A percentile compares a stretch with the other conserved stretches of the same genome.
Conservation (phyloP, 1,140 invertebrate species). For the Procambarus virginalis region DNA sequence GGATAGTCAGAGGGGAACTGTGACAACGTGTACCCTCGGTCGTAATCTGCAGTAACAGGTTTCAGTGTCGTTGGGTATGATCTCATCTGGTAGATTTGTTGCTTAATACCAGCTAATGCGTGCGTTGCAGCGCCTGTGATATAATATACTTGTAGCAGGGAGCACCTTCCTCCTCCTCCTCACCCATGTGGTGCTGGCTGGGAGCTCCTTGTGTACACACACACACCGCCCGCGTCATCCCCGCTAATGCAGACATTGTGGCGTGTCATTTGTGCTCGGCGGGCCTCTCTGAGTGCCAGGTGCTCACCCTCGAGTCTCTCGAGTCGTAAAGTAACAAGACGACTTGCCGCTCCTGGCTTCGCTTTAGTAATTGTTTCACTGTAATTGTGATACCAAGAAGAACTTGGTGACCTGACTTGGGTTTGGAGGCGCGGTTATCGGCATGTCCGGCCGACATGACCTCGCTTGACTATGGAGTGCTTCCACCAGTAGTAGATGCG, state of each 20-base stretch:
- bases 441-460: too few species aligned
- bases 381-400: not conserved
- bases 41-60: not conserved
- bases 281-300: too few species aligned
- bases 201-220: not conserved
- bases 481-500: too few species aligned
- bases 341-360: not conserved
- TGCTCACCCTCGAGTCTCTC: not conserved
- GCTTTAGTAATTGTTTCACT: not conserved
- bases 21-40: not conserved
- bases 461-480: too few species aligned
- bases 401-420: not conserved
- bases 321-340: not conserved
- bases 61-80: not conserved
- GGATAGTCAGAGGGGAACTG: not conserved
- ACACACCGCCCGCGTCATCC: not conserved
- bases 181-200: too few species aligned
- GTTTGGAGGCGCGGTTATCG: too few species aligned
- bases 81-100: not conserved
- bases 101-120: slow-evolving; percentile 5
- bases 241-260: too few species aligned
- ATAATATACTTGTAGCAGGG: not conserved
- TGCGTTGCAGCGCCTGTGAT: not conserved
- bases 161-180: not conserved
- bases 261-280: not conserved